Conservation (phyloP, 2,888 invertebrate genomes). For the Caenorhabditis imperialis region DNA sequence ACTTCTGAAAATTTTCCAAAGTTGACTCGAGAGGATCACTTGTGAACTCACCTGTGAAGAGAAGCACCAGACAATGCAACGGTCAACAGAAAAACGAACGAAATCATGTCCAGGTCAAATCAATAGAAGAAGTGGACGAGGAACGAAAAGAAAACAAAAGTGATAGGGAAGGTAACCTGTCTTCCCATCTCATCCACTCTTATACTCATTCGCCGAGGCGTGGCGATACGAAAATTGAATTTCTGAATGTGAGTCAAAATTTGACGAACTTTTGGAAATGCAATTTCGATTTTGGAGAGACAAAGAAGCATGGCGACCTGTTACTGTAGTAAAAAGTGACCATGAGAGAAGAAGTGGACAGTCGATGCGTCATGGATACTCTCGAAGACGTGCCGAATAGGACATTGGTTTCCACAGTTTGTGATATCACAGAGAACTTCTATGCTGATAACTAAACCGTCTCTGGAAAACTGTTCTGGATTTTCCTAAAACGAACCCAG, state of each 20-base stretch:
- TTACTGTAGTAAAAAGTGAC: slow-evolving; percentile 8
- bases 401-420: too few relatives aligned
- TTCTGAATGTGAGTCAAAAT: slow-evolving; percentile 44
- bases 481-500: too few relatives aligned
- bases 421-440: too few relatives aligned
- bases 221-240: not conserved
- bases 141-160: slow-evolving; percentile 18
- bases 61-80: not conserved
- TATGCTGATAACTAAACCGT: too few relatives aligned
- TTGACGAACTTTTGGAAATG: slow-evolving; percentile 39
- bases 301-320: slow-evolving; percentile 18
- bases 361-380: slow-evolving; percentile 17
- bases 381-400: too few relatives aligned
- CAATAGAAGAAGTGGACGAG: slow-evolving; percentile 13
- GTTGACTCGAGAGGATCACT: not conserved
- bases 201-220: slow-evolving; percentile 31
- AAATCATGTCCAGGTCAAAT: too few relatives aligned
- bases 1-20: slow-evolving; percentile 9
- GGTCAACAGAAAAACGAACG: slow-evolving; percentile 20
- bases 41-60: slow-evolving; percentile 18
- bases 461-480: too few relatives aligned
- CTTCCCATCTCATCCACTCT: slow-evolving; percentile 14
- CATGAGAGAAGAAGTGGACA: slow-evolving; percentile 30
- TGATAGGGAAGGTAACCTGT: slow-evolving; percentile 42
- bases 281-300: slow-evolving; percentile 5